Evolutionary conservation across 2,888 invertebrate species (phyloP).

Genomic region (Chironomus riparius): DNA sequence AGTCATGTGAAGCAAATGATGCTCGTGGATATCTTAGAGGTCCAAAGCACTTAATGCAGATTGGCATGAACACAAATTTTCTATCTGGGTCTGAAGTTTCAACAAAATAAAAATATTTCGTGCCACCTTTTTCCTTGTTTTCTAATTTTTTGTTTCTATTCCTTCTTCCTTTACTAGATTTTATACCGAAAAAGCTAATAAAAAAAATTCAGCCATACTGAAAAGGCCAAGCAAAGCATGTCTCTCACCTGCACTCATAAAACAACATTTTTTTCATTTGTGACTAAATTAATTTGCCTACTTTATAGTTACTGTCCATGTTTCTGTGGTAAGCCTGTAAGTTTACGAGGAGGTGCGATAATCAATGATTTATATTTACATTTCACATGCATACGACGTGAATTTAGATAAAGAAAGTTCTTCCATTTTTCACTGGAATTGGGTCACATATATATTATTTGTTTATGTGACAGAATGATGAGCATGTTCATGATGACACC

Average conservation of each 20-base stretch:
- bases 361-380: background rate
- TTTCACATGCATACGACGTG: background rate
- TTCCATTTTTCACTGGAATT: slow-evolving; percentile 5
- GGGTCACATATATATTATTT: background rate
- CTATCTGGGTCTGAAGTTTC: too few species aligned
- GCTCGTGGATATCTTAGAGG: too few species aligned
- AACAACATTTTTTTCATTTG: background rate
- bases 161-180: background rate
- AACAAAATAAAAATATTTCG: too few species aligned
- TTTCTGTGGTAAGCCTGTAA: background rate
- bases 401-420: background rate
- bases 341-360: background rate
- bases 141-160: background rate
- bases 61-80: too few species aligned
- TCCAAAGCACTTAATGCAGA: too few species aligned
- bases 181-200: background rate
- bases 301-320: slow-evolving; percentile 6
- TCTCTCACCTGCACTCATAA: slow-evolving; percentile 11
- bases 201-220: background rate
- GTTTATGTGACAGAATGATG: too few species aligned
- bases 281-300: slow-evolving; percentile 16
- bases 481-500: too few species aligned
- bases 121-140: too few species aligned
- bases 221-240: background rate
- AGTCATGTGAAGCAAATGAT: too few species aligned